Base-by-base conservation (phyloP, 2,888 invertebrate species). In the Cephus nigrinus region DNA sequence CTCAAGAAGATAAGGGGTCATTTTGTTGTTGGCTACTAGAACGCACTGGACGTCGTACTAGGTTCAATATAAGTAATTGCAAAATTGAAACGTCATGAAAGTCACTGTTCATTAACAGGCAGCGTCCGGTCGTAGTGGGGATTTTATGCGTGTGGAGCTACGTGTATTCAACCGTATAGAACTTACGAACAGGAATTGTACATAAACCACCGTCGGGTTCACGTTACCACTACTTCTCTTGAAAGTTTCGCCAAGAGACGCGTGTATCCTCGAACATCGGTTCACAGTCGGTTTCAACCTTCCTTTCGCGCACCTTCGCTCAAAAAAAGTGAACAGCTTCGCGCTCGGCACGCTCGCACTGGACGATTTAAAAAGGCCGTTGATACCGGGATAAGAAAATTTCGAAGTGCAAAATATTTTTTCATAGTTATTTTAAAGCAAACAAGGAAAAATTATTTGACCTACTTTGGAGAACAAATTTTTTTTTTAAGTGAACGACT, bases 61-160 rank as follows among this genome's bases (percentile, higher is more conserved):
- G 71, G 71, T 71, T 33, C 71, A 71, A 71, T 71, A 71, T 71
- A 71, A 31, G 84, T 85, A 88, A 90, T 89, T 88, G 84, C 75
- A 87, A 87, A 86, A 88, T 88, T 87, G 83, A 81, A 72, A 30
- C 76, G 78, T 74, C 32, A 77, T 77, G n/a, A 78, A 35, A 76
- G 74, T 31, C 69, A 75, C 71, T 68, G 75, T 76, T 55, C 73
- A 74, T 79, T 81, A 79, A 81, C 76, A 75, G 76, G 78, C 75
- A 80, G 81, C 75, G 76, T 81, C 82, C 82, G 80, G 80, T 81
- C 32, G 31, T 71, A 71, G 71, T 31, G 71, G 32, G 31, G 71
- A 33, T 31, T 32, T 12, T 31, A 71, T 33, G 71, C 71, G 32
- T 32, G 31, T 15, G 32, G 12, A 32, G 31, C 31, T 15, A 31